Evolutionary conservation across 2,113 vertebrate genomes (phyloP), one percentile per base, ranked within the genome.

Genomic region (Megaceryle torquata): DNA sequence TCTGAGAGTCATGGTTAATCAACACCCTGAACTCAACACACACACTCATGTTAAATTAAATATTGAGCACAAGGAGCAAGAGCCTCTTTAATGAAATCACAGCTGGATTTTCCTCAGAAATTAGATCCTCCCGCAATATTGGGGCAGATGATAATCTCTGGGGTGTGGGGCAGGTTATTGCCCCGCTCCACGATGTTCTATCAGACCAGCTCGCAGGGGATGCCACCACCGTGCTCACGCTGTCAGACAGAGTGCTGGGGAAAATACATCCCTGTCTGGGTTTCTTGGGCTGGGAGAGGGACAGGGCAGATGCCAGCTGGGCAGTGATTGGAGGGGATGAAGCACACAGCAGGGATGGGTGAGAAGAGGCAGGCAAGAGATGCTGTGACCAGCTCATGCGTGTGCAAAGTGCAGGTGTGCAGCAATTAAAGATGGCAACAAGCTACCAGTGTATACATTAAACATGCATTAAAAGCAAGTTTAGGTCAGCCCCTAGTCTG

Each of bases 1-100:
- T 95, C 92, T 93, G 20, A 4, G 82, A 96, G 94, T 96, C 81
- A 74, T 70, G 93, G 91, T 95, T 97, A 96, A 97, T 97, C 97
- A 97, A 95, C 97, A 91, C 93, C 79, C 90, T 88, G 87, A 96
- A 90, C 85, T 72, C 82, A 75, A 77, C 85, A 72, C 85, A 79
- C 93, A 85, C 79, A 18, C 84, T 85, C 5, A 7, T 35, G 80
- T 57, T 93, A 84, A 95, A 93, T 93, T 91, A 96, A 96, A 94
- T 92, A 94, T 72, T 86, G 80, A 87, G 86, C 83, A 81, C 81
- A 65, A 94, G 76, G 72, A 94, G 61, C 53, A 8, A 71, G 57
- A 70, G 68, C 67, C n/a, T 82, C 82, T 75, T 88, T 91, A 96
- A 96, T 85, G 90, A 97, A 96, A 93, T 68, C 95, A 77, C 95